Percentiles rank a stretch among this genome's conserved stretches.
These are phyloP conservation scores for Clarias batrachus DNA, from an alignment of 2,113 vertebrate species.

Conservation along the genomic window DNA sequence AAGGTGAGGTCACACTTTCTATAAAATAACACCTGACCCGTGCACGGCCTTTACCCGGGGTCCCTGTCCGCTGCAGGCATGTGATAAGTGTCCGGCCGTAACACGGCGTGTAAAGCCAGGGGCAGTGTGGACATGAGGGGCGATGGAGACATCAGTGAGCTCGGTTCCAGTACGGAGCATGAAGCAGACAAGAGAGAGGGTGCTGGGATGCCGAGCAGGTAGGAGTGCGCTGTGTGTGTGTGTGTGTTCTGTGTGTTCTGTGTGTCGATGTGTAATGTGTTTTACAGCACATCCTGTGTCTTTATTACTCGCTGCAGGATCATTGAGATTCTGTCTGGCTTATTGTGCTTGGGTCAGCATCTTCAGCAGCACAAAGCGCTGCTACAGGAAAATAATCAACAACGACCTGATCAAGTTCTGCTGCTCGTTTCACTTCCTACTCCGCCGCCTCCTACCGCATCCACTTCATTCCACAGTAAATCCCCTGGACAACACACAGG, in stretches of 20 bases:
- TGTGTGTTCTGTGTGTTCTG: conserved; percentile 16
- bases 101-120: conserved; percentile 9
- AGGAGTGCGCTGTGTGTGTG: conserved; percentile 4
- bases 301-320: conserved; percentile 26
- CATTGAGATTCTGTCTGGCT: neutral
- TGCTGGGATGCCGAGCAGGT: conserved; percentile 3
- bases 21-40: conserved; percentile 42
- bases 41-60: neutral
- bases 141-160: conserved; percentile 3
- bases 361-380: neutral
- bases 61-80: conserved; percentile 9
- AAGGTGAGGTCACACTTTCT: conserved; percentile 31
- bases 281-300: neutral
- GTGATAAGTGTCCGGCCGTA: neutral
- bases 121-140: conserved; percentile 26
- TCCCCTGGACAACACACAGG: neutral
- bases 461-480: neutral
- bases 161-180: neutral
- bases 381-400: neutral
- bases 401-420: no score
- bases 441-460: no score
- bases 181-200: neutral
- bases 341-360: neutral
- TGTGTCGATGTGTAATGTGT: neutral
- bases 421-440: neutral